Evolutionary conservation across 2,113 vertebrate species (phyloP).

Genomic region (Stegostoma tigrinum): DNA sequence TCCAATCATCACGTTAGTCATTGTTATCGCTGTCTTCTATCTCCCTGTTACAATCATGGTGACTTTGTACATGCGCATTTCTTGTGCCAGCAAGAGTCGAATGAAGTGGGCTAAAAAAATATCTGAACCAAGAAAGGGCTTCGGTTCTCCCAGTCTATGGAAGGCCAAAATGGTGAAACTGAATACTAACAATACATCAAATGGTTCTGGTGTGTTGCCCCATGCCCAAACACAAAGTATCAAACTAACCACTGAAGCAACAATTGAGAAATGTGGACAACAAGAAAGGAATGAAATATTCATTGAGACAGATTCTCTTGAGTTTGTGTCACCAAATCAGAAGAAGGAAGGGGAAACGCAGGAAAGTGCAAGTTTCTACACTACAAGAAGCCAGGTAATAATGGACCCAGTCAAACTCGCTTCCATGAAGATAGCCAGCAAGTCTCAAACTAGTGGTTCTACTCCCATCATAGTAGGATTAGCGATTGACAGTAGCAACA

Average conservation of each 20-base stretch:
- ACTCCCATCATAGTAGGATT: slow-evolving; percentile 77
- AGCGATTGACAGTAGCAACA: slow-evolving; percentile 55
- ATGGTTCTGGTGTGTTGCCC: slow-evolving; percentile 52
- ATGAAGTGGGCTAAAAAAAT: slow-evolving; percentile 87
- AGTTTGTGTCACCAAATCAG: slow-evolving; percentile 57
- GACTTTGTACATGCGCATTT: slow-evolving; percentile 91
- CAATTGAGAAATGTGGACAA: slow-evolving; percentile 64
- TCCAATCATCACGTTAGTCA: slow-evolving; percentile 87
- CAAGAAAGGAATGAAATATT: slow-evolving; percentile 87
- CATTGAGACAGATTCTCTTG: slow-evolving; percentile 64
- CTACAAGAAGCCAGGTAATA: slow-evolving; percentile 64
- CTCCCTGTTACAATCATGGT: slow-evolving; percentile 93
- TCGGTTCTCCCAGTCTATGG: slow-evolving; percentile 68
- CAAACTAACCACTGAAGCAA: slow-evolving; percentile 59
- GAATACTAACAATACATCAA: slow-evolving; percentile 75
- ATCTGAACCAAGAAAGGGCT: slow-evolving; percentile 64
- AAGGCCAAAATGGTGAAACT: slow-evolving; percentile 73
- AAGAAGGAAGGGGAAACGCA: slow-evolving; percentile 72
- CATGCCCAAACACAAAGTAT: slow-evolving; percentile 84
- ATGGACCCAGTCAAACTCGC: slow-evolving; percentile 80
- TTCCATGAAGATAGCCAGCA: slow-evolving; percentile 83
- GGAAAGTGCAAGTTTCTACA: slow-evolving; percentile 59
- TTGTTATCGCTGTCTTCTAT: slow-evolving; percentile 94
- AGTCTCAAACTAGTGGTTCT: slow-evolving; percentile 73
- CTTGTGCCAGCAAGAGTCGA: slow-evolving; percentile 88